Conservation (phyloP, 2,113 vertebrate species). For the Malaclemys terrapin region DNA sequence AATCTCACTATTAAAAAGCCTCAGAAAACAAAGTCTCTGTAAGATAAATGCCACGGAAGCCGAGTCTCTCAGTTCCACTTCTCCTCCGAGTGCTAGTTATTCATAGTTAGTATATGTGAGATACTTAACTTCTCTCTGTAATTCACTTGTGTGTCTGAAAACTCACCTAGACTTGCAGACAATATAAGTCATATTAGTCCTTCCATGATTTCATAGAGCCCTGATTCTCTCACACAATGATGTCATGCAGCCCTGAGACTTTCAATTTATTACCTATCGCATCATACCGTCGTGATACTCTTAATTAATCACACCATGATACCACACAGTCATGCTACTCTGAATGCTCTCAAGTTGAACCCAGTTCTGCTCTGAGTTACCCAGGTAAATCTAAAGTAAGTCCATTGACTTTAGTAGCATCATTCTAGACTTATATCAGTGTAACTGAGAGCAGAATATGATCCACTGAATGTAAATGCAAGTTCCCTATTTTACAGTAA, state of each 20-base stretch:
- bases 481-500: not conserved
- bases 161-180: not conserved
- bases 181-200: not conserved
- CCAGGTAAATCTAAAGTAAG: not conserved
- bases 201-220: not conserved
- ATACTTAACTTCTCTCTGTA: not conserved
- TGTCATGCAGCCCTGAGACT: too few species aligned
- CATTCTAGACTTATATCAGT: not conserved
- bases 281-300: too few species aligned
- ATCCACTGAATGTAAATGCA: too few species aligned
- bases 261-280: too few species aligned
- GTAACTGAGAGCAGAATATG: not conserved
- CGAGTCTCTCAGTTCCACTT: not conserved
- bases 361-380: not conserved
- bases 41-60: not conserved
- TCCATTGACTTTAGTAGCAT: not conserved
- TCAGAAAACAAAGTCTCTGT: constrained; percentile 36
- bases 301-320: not conserved
- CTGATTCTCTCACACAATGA: rapidly evolving
- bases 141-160: not conserved
- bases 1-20: constrained; percentile 57
- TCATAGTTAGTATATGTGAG: not conserved
- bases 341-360: not conserved
- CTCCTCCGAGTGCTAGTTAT: constrained; percentile 14
- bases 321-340: not conserved